Percentiles rank a stretch among this genome's conserved stretches.
Evolutionary conservation across 1,140 invertebrate species (phyloP).

Genomic region (Whitmania pigra): DNA sequence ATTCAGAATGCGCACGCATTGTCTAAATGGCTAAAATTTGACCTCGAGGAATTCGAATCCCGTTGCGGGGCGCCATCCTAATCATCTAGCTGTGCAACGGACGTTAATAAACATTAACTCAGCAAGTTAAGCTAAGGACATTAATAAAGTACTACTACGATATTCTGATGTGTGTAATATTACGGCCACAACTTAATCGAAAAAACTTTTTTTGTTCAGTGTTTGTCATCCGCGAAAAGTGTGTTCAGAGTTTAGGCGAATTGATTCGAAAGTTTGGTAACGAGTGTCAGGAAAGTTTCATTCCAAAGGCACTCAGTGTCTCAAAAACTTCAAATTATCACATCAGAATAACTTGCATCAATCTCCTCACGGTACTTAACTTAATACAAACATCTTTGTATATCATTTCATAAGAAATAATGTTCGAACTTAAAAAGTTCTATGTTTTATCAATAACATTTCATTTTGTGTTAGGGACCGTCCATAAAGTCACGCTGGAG

Average conservation of each 20-base stretch:
- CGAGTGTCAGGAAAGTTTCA: neutral
- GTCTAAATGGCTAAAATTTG: too few relatives aligned
- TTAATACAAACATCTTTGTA: neutral
- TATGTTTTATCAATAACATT: neutral
- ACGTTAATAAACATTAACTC: too few relatives aligned
- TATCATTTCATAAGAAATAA: neutral
- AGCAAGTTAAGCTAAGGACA: too few relatives aligned
- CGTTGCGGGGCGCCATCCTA: too few relatives aligned
- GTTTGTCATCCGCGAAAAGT: conserved; percentile 5
- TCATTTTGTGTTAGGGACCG: too few relatives aligned
- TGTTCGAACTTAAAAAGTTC: neutral
- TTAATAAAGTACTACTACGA: too few relatives aligned
- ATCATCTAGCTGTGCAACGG: too few relatives aligned
- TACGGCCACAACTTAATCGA: too few relatives aligned
- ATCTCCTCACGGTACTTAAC: conserved; percentile 1
- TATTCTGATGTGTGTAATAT: too few relatives aligned
- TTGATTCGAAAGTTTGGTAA: conserved; percentile 13
- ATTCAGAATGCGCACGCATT: too few relatives aligned
- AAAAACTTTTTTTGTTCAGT: neutral
- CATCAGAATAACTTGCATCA: conserved; percentile 1
- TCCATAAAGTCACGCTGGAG: too few relatives aligned
- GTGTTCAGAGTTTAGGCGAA: neutral
- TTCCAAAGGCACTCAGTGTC: neutral
- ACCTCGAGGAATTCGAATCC: too few relatives aligned
- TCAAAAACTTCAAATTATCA: conserved; percentile 5